Conservation (phyloP, 1,140 invertebrate genomes). For the Drusus annulatus region DNA sequence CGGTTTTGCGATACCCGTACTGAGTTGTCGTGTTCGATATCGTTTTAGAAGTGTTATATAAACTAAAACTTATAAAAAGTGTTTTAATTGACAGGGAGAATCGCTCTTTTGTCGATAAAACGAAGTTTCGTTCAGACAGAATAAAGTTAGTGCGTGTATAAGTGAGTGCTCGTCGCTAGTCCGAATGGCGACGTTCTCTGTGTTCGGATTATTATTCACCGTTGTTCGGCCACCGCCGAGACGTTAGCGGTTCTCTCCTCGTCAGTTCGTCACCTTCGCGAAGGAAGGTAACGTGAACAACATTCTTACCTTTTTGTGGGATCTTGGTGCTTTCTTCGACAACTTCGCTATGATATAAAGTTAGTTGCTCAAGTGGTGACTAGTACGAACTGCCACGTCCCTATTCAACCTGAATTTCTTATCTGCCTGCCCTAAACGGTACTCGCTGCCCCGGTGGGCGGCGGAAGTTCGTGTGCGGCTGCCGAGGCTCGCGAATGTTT, state of each 20-base stretch:
- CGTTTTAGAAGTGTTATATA: conserved; percentile 49
- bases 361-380: background rate
- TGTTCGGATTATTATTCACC: conserved; percentile 48
- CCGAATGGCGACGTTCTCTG: conserved; percentile 48
- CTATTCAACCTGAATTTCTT: conserved; percentile 42
- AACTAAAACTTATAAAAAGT: conserved; percentile 49
- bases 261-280: conserved; percentile 29
- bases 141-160: conserved; percentile 32
- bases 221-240: conserved; percentile 45
- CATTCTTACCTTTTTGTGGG: conserved; percentile 10
- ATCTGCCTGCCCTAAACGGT: conserved; percentile 27
- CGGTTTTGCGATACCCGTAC: conserved; percentile 33
- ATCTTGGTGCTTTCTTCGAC: background rate
- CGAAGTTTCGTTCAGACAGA: conserved; percentile 36
- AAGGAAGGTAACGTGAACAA: conserved; percentile 32
- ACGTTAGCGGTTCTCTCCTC: conserved; percentile 41
- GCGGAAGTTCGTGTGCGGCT: conserved; percentile 24
- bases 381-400: conserved; percentile 38
- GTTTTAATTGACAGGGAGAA: conserved; percentile 2
- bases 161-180: conserved; percentile 29
- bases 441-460: conserved; percentile 16
- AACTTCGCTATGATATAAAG: conserved; percentile 11
- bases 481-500: background rate
- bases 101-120: conserved; percentile 1
- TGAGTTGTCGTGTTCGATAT: conserved; percentile 47